Evolutionary conservation across 1,140 invertebrate genomes (phyloP).

Genomic region (Agraylea sexmaculata): DNA sequence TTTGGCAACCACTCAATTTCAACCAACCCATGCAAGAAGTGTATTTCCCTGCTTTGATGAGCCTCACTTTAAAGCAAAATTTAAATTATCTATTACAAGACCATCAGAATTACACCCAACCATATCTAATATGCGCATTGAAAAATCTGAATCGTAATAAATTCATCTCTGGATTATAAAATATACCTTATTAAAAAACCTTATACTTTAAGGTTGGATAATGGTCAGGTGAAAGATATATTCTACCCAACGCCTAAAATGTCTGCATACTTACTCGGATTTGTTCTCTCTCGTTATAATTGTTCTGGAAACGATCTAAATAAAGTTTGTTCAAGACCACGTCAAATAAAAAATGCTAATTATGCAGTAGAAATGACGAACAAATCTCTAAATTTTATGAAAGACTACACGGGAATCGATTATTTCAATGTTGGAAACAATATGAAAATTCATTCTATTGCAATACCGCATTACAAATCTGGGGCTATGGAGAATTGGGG

Average conservation of each 20-base stretch:
- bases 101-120: background rate
- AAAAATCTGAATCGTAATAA: background rate
- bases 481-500: constrained; percentile 47
- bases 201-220: no score
- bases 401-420: constrained; percentile 31
- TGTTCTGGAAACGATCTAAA: constrained; percentile 28
- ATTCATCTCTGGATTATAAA: no score
- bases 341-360: constrained; percentile 48
- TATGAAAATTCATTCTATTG: constrained; percentile 58
- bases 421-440: constrained; percentile 34
- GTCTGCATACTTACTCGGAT: constrained; percentile 80
- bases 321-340: constrained; percentile 57
- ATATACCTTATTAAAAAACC: no score
- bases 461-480: constrained; percentile 67
- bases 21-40: constrained; percentile 61
- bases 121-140: background rate
- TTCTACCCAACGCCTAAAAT: constrained; percentile 61
- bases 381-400: constrained; percentile 32
- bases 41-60: constrained; percentile 88
- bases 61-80: constrained; percentile 63
- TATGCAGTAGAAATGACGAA: constrained; percentile 42
- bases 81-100: constrained; percentile 43
- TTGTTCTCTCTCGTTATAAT: constrained; percentile 64
- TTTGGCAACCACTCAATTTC: constrained; percentile 66
- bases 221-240: constrained; percentile 42